Percentiles rank a stretch among this genome's conserved stretches.
Conservation (phyloP, 2,797 vertebrate species). For the Bothrops alternatus region DNA sequence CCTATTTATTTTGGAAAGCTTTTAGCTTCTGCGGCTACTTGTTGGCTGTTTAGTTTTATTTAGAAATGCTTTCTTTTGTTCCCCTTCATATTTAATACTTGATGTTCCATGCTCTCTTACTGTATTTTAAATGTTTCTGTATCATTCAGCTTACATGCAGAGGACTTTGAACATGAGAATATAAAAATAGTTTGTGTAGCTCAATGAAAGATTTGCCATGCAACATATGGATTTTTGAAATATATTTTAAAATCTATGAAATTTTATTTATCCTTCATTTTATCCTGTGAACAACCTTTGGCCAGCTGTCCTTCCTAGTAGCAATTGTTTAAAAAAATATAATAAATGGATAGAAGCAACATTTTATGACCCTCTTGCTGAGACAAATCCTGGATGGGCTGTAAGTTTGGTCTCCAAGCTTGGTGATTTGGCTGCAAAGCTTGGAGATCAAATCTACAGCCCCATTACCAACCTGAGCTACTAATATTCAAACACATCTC, state of each 20-base stretch:
- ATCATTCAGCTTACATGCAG: background rate
- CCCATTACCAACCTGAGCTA: too few relatives aligned
- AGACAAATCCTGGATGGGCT: too few relatives aligned
- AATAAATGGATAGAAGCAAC: too few relatives aligned
- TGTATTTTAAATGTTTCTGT: background rate
- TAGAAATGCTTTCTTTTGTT: background rate
- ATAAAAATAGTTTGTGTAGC: background rate
- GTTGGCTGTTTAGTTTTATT: background rate
- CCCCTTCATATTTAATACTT: background rate
- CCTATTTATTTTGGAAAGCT: background rate
- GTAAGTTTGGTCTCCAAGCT: too few relatives aligned
- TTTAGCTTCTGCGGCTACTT: background rate
- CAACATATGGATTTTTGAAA: background rate
- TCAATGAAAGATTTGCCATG: background rate
- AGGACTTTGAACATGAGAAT: background rate
- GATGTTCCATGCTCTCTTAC: background rate
- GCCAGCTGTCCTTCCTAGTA: background rate
- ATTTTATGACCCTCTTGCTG: too few relatives aligned
- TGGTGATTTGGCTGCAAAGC: too few relatives aligned
- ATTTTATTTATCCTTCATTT: background rate
- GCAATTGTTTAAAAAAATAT: too few relatives aligned
- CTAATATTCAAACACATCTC: too few relatives aligned
- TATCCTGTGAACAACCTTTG: background rate
- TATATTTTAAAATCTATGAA: background rate
- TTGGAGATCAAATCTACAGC: too few relatives aligned